Percentiles rank a stretch among this genome's conserved stretches.
Conservation (phyloP, 1,140 invertebrate genomes). For the Trichogramma pretiosum region DNA sequence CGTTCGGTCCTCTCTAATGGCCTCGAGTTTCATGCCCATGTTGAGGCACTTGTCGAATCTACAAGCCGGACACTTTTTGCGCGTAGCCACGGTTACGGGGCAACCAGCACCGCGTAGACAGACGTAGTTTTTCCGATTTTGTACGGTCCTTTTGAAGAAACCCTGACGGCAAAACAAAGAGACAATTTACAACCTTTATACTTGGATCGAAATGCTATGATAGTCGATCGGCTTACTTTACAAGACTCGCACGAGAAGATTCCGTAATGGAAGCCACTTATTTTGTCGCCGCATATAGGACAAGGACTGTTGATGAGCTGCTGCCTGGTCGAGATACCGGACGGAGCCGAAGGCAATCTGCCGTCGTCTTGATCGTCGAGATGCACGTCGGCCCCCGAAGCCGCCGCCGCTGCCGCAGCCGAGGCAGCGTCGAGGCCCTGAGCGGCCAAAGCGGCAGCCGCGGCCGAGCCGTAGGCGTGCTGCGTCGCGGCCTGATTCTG, state of each 20-base stretch:
- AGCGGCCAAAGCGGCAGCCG: constrained; percentile 22
- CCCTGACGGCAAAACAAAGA: constrained; percentile 43
- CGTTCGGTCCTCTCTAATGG: constrained; percentile 88
- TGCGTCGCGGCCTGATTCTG: constrained; percentile 24
- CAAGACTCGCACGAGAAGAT: constrained; percentile 96
- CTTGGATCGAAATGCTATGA: background rate
- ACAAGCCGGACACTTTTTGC: constrained; percentile 95
- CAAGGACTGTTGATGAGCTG: constrained; percentile 77
- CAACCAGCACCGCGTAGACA: constrained; percentile 86
- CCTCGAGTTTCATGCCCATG: constrained; percentile 95
- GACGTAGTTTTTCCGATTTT: constrained; percentile 94
- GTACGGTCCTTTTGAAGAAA: constrained; percentile 96
- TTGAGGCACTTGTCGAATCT: constrained; percentile 94
- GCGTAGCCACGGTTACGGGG: constrained; percentile 80
- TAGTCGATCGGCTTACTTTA: constrained; percentile 50
- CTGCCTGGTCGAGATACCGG: constrained; percentile 72
- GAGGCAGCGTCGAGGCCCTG: constrained; percentile 24
- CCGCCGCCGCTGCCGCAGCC: background rate
- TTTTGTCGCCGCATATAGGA: constrained; percentile 91
- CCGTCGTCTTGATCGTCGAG: constrained; percentile 42
- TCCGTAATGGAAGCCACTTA: constrained; percentile 90
- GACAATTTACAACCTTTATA: background rate
- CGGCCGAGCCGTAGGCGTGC: constrained; percentile 20
- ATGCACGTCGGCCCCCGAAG: constrained; percentile 22
- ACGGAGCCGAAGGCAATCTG: constrained; percentile 49